Percentiles rank a stretch among this genome's conserved stretches.
Conservation (phyloP, 2,888 invertebrate species). For the Lomographa bimaculata region DNA sequence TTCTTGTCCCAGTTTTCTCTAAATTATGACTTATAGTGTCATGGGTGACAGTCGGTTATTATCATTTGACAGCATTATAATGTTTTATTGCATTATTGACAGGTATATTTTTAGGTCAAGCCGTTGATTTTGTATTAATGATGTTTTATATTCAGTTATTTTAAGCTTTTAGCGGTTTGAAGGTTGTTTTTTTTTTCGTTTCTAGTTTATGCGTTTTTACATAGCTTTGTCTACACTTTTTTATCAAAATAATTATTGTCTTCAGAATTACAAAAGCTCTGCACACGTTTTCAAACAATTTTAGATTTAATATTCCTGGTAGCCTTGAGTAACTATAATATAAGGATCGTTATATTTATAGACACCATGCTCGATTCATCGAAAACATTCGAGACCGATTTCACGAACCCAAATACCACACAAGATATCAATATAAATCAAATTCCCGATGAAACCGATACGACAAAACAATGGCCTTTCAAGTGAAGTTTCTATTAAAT, state of each 20-base stretch:
- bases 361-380: too few relatives aligned
- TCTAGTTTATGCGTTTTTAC: too few relatives aligned
- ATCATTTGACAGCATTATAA: conserved; percentile 28
- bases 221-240: too few relatives aligned
- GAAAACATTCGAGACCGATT: conserved; percentile 8
- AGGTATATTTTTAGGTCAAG: conserved; percentile 26
- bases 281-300: too few relatives aligned
- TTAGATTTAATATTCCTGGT: too few relatives aligned
- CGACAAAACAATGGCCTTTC: conserved; percentile 23
- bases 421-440: conserved; percentile 25
- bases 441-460: conserved; percentile 30
- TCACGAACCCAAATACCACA: conserved; percentile 14
- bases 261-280: too few relatives aligned
- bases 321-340: too few relatives aligned
- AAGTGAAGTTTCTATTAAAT: conserved; percentile 27
- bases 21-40: conserved; percentile 32
- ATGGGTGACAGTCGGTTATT: conserved; percentile 25
- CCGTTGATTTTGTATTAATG: conserved; percentile 24
- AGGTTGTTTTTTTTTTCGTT: not conserved
- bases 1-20: conserved; percentile 18
- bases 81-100: conserved; percentile 30
- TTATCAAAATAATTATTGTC: too few relatives aligned
- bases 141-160: conserved; percentile 17
- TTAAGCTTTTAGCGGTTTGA: conserved; percentile 3
- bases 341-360: too few relatives aligned